Percentiles rank a stretch among this genome's conserved stretches.
These are phyloP conservation scores for Aselliscus stoliczkanus DNA, from an alignment of 2,797 vertebrate species.

Conservation along the genomic window DNA sequence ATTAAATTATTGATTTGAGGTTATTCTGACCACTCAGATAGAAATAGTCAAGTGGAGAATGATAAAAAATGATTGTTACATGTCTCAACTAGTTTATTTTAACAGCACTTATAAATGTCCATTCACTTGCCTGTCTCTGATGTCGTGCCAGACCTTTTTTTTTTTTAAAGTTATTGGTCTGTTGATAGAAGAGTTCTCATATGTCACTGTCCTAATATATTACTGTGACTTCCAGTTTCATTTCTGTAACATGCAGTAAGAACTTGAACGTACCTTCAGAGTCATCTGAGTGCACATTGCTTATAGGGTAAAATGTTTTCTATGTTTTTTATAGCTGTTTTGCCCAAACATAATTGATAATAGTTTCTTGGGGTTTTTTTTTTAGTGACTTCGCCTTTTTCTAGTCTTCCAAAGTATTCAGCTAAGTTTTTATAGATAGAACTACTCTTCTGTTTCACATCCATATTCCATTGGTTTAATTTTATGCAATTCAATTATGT, in stretches of 20 bases:
- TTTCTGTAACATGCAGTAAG: not conserved
- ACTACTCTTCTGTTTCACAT: not conserved
- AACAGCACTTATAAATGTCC: not conserved
- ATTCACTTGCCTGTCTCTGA: not conserved
- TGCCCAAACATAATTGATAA: not conserved
- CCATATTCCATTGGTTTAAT: not conserved
- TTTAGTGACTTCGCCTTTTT: constrained; percentile 10
- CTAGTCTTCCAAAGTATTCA: not conserved
- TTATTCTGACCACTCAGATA: not conserved
- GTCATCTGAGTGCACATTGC: not conserved
- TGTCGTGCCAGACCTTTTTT: not conserved
- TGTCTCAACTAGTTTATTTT: not conserved
- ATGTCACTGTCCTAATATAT: not conserved
- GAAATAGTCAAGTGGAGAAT: constrained; percentile 18
- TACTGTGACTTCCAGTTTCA: not conserved
- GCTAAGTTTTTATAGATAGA: not conserved
- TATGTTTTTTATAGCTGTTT: not conserved
- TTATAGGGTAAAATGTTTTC: not conserved
- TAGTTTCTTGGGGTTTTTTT: not conserved
- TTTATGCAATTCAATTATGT: not conserved
- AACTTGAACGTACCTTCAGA: not conserved
- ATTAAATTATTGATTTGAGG: constrained; percentile 33
- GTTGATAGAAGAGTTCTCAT: not conserved
- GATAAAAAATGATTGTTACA: not conserved
- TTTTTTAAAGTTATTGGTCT: not conserved